Percentiles rank a stretch among this genome's conserved stretches.
phyloP scores from a whole-genome alignment of 2,113 vertebrate genomes.

The Phyllostomus discolor region DNA sequence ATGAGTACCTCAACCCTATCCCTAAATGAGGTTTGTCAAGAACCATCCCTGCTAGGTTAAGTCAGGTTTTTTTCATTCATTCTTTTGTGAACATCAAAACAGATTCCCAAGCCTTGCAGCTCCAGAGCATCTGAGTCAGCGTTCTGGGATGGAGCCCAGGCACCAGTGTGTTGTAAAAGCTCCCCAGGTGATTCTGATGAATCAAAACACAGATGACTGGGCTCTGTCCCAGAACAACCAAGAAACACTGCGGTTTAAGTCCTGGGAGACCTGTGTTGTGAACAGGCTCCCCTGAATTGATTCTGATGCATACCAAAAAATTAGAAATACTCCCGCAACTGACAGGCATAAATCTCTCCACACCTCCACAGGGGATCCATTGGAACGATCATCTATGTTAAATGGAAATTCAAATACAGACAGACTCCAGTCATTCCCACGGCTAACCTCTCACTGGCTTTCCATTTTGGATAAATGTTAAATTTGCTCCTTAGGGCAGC shows the following conservation, averaged over 20 bases:
- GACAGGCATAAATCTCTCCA: neutral
- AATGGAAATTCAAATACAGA: constrained; percentile 10
- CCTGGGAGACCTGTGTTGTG: neutral
- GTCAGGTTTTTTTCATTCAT: neutral
- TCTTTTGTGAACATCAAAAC: neutral
- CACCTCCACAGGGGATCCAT: neutral
- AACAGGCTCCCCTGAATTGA: neutral
- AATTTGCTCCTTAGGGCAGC: neutral
- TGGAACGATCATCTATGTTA: neutral
- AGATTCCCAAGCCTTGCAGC: neutral
- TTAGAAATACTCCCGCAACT: neutral
- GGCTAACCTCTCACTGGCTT: constrained; percentile 6
- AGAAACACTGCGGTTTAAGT: neutral
- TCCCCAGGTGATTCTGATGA: neutral
- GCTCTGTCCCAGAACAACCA: constrained; percentile 11
- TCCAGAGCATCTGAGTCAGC: neutral
- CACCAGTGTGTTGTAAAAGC: neutral
- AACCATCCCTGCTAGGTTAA: neutral
- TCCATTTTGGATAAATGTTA: constrained; percentile 38
- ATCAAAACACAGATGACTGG: constrained; percentile 5
- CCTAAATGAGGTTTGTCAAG: neutral
- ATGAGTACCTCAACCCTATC: neutral
- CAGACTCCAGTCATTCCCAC: neutral
- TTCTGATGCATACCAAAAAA: neutral
- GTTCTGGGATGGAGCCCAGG: neutral